Base-by-base conservation (phyloP, 1,140 invertebrate species). In the Lordiphosa clarofinis region DNA sequence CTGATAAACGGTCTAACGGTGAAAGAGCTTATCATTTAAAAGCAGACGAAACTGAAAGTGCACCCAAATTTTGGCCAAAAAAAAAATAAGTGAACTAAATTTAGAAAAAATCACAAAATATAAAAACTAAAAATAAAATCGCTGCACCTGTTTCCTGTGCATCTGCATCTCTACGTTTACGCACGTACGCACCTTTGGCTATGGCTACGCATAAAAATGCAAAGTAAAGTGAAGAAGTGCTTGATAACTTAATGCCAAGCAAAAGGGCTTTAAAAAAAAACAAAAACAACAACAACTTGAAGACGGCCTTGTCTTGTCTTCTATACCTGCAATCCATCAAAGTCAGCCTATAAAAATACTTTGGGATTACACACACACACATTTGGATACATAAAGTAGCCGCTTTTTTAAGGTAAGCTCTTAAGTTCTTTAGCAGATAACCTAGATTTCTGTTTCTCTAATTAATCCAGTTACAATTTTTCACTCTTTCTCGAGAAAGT, bases 101-200 rank as follows among this genome's bases (percentile, higher is more conserved):
- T 52, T 50, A 28, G 33, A 69, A 19, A 40, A 19, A 52, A 33
- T 24, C 21, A 37, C 43, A 38, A 35, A 28, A 9, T 39, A n/a
- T 12, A 1, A 50, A 65, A 48, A 56, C 43, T 24, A 38, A 49
- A 48, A 12, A 31, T 36, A 15, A 43, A 49, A 67, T 57, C 40
- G 65, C 64, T 67, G 73, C 73, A 79, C 75, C 74, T 81, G 74
- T 58, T 74, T 81, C 75, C 74, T 70, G 75, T 60, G 56, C 61
- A 76, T 75, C 72, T 57, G 65, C 37, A 44, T 46, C 13, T 31
- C 28, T 35, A 15, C 24, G 55, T 47, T 19, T 12, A 39, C 40
- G 60, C 73, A 78, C 74, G 75, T 79, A 81, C 70, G 75, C 70
- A 79, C 70, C 74, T 79, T 52, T 72, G 72, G 56, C 62, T 67